Conservation (phyloP, 2,888 invertebrate species). For the Dryobota labecula region DNA sequence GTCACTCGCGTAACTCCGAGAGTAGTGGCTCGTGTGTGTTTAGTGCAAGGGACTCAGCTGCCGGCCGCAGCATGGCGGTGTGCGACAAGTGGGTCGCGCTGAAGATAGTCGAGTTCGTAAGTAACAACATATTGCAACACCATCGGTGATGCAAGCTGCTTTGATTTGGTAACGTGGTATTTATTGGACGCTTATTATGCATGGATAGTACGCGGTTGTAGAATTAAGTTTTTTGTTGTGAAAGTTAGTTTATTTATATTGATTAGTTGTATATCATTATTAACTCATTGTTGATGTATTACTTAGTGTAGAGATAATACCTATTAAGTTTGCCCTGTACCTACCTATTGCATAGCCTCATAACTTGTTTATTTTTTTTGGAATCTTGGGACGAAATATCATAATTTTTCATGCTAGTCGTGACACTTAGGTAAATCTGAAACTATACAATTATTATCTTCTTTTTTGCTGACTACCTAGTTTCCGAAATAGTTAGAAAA, state of each 20-base stretch:
- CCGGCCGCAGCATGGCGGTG: slow-evolving; percentile 80
- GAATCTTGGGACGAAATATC: neutral
- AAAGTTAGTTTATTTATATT: slow-evolving; percentile 15
- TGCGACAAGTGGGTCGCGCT: slow-evolving; percentile 90
- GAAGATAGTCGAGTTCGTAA: slow-evolving; percentile 89
- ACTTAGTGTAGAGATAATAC: neutral
- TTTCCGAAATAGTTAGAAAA: neutral
- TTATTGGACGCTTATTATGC: slow-evolving; percentile 49
- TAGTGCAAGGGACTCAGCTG: slow-evolving; percentile 50
- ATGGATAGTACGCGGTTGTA: slow-evolving; percentile 30
- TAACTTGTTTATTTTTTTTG: neutral
- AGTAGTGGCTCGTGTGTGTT: slow-evolving; percentile 66
- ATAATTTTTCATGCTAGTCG: neutral
- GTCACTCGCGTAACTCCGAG: slow-evolving; percentile 71
- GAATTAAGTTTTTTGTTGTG: slow-evolving; percentile 39
- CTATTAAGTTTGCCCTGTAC: neutral
- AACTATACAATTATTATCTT: neutral
- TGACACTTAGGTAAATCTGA: neutral
- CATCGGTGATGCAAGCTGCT: slow-evolving; percentile 67
- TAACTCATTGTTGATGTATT: neutral
- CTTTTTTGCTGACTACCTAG: neutral
- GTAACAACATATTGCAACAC: slow-evolving; percentile 73
- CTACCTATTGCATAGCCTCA: neutral
- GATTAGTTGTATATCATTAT: slow-evolving; percentile 13
- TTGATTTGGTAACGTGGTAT: slow-evolving; percentile 64